Evolutionary conservation across 64 coral and sea anemone species (phyloP).

Genomic region (Montipora capricornis): DNA sequence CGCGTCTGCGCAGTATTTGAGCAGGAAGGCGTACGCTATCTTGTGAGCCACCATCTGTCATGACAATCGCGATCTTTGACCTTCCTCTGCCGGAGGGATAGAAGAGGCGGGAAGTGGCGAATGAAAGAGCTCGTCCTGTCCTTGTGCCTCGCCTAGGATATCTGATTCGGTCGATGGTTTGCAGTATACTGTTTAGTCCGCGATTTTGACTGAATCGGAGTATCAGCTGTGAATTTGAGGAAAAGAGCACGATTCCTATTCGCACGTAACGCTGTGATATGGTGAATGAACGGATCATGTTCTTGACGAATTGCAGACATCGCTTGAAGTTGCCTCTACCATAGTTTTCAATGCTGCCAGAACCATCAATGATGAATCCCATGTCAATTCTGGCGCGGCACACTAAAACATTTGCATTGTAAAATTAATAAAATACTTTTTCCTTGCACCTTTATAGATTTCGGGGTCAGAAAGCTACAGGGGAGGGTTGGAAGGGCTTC

Average conservation of each 20-base stretch:
- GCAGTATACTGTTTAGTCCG: constrained; percentile 32
- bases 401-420: constrained; percentile 40
- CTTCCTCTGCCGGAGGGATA: not conserved
- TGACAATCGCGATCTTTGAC: constrained; percentile 50
- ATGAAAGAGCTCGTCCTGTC: constrained; percentile 61
- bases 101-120: constrained; percentile 26
- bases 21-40: constrained; percentile 65
- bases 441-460: not conserved
- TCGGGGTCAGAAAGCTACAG: not conserved
- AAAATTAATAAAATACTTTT: not conserved
- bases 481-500: not conserved
- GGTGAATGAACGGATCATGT: constrained; percentile 81
- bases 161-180: constrained; percentile 48
- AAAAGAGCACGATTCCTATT: constrained; percentile 64
- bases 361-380: constrained; percentile 83
- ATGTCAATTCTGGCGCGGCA: constrained; percentile 79
- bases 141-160: constrained; percentile 78
- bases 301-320: constrained; percentile 83
- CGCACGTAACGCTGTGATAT: constrained; percentile 57
- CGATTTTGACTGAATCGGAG: constrained; percentile 56
- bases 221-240: constrained; percentile 34
- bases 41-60: constrained; percentile 84
- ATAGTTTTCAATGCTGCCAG: constrained; percentile 83
- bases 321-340: constrained; percentile 87
- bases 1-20: not conserved